Percentiles rank a stretch among this genome's conserved stretches.
These are phyloP conservation scores for Bombus picipes DNA, from an alignment of 1,140 invertebrate species.

Conservation along the genomic window DNA sequence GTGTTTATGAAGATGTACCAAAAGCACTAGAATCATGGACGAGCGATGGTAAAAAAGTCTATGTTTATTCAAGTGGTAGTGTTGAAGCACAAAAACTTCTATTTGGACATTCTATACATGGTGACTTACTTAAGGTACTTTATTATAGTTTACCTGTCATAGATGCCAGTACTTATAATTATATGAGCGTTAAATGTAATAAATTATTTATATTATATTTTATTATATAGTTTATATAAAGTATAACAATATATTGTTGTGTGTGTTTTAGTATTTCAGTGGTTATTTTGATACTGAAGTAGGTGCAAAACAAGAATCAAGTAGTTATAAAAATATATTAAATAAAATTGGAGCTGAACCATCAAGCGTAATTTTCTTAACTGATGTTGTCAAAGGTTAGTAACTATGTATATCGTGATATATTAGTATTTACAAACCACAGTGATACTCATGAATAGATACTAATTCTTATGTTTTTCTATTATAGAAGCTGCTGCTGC, in stretches of 20 bases:
- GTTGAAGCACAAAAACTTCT: constrained; percentile 95
- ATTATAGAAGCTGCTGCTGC: constrained; percentile 91
- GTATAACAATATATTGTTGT: constrained; percentile 40
- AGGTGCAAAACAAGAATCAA: constrained; percentile 89
- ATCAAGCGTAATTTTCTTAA: constrained; percentile 91
- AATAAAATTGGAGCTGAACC: constrained; percentile 85
- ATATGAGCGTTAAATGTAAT: not conserved
- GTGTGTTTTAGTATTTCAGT: constrained; percentile 85
- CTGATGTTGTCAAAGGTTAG: constrained; percentile 90
- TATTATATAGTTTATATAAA: not conserved
- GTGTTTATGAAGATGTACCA: constrained; percentile 93
- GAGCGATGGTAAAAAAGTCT: constrained; percentile 87
- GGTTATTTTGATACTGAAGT: constrained; percentile 94
- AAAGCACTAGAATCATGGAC: constrained; percentile 89
- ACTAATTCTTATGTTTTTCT: constrained; percentile 16
- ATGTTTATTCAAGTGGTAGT: constrained; percentile 96
- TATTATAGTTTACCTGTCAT: not conserved
- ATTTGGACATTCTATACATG: constrained; percentile 89
- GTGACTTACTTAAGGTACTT: constrained; percentile 88
- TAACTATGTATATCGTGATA: not conserved
- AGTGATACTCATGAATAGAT: not conserved
- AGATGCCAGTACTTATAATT: not conserved
- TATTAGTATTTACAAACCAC: not conserved
- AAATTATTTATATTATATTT: not conserved
- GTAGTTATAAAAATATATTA: constrained; percentile 90